Conservation (phyloP, 2,113 vertebrate species). For the Protobothrops mucrosquamatus region DNA sequence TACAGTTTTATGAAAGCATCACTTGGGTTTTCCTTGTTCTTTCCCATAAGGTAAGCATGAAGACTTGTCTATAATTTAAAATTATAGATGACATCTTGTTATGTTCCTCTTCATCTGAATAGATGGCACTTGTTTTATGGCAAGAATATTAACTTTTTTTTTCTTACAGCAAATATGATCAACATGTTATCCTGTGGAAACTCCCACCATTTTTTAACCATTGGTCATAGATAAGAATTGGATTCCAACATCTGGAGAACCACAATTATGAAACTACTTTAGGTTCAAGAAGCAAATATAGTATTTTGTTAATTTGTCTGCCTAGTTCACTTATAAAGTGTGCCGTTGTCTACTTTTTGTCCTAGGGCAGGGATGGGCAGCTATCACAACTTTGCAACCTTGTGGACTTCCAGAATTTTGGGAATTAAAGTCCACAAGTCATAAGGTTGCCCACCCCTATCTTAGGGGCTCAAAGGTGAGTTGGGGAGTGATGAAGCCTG, state of each 20-base stretch:
- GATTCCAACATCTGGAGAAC: neutral
- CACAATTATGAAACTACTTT: neutral
- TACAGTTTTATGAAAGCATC: conserved; percentile 28
- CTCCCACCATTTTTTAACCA: neutral
- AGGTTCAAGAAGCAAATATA: neutral
- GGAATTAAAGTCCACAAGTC: neutral
- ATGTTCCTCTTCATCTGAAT: neutral
- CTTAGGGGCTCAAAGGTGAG: neutral
- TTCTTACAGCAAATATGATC: conserved; percentile 30
- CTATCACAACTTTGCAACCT: neutral
- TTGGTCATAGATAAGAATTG: neutral
- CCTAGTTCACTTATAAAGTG: neutral
- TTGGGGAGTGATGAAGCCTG: neutral
- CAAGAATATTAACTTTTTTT: conserved; percentile 42
- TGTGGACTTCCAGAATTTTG: neutral
- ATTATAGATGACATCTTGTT: conserved; percentile 22
- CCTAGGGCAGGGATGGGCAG: neutral
- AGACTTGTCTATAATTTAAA: conserved; percentile 10
- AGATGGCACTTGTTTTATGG: conserved; percentile 43
- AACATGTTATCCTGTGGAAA: neutral
- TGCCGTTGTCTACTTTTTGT: neutral
- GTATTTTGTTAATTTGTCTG: neutral
- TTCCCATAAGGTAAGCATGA: conserved; percentile 57
- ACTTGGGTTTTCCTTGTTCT: conserved; percentile 28
- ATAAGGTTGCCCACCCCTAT: neutral